Conservation (phyloP, 2,888 invertebrate genomes). For the Punctoribates punctum region DNA sequence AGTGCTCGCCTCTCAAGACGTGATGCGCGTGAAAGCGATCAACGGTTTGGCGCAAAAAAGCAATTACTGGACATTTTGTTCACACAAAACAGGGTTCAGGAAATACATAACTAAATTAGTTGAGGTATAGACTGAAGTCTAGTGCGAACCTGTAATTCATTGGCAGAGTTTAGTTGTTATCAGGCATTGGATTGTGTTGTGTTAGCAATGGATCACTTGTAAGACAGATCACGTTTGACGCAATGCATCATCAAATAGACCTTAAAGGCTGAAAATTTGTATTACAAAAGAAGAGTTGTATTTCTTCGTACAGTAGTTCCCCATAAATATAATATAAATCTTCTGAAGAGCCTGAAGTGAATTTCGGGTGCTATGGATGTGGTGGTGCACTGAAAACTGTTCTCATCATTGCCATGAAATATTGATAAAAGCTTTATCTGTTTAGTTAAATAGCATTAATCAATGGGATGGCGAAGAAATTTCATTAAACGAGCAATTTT, state of each 20-base stretch:
- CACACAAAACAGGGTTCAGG: too few species aligned
- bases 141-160: too few species aligned
- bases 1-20: too few species aligned
- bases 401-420: background rate
- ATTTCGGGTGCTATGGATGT: background rate
- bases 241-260: background rate
- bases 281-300: constrained; percentile 4
- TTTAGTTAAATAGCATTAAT: background rate
- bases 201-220: background rate
- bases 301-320: background rate
- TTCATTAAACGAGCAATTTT: background rate
- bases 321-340: constrained; percentile 1
- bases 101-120: too few species aligned
- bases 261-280: background rate
- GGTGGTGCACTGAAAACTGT: background rate
- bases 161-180: too few species aligned
- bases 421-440: background rate
- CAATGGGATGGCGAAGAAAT: background rate
- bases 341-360: background rate
- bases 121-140: too few species aligned
- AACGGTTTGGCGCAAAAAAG: too few species aligned
- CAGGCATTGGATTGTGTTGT: background rate
- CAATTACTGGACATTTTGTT: too few species aligned
- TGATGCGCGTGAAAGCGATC: too few species aligned
- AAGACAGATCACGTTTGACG: background rate